Base-by-base conservation (phyloP, 2,797 vertebrate genomes). In the Tragelaphus oryx region DNA sequence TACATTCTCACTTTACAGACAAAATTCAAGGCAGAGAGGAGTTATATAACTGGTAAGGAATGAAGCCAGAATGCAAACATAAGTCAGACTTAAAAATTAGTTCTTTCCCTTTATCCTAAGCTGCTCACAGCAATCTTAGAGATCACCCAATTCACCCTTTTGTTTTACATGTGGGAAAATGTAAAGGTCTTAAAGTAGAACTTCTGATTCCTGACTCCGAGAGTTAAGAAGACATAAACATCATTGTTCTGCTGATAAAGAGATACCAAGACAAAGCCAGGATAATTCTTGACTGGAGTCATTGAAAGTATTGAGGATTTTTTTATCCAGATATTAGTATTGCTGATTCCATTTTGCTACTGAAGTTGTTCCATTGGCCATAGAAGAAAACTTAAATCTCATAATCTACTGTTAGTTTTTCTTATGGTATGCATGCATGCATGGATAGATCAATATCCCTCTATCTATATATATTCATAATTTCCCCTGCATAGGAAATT, bases 201-300 rank as follows among this genome's bases (percentile, higher is more conserved):
- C 33, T 97, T 97, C 96, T 96, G 97, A 98, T 95, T 98, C 83
- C 76, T 54, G 81, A 97, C 94, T 92, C 87, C 44, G 60, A 81
- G 5, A 65, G 48, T 80, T 75, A 33, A 24, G 22, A 74, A 62
- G 74, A 81, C 13, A 33, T 5, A 33, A 46, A 55, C 46, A 83
- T 6, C 37, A 65, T 9, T 92, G n/a, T 81, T 75, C 59, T 62
- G 5, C 13, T 54, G 22, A n/a, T 52, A 48, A 62, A 79, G 33
- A 37, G 41, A 41, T 6, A 24, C 6, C 55, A 89, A 5, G 6
- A 41, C 57, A 71, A 87, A 88, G 37, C 59, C 37, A 71, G 26
- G 20, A 62, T 33, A 71, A 78, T 52, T 18, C 55, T 60, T 91
- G 71, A 41, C 0, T 75, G n/a, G 26, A 62, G 37, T 74, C 50